Conservation (phyloP, 2,113 vertebrate species). For the Chrysemys picta region DNA sequence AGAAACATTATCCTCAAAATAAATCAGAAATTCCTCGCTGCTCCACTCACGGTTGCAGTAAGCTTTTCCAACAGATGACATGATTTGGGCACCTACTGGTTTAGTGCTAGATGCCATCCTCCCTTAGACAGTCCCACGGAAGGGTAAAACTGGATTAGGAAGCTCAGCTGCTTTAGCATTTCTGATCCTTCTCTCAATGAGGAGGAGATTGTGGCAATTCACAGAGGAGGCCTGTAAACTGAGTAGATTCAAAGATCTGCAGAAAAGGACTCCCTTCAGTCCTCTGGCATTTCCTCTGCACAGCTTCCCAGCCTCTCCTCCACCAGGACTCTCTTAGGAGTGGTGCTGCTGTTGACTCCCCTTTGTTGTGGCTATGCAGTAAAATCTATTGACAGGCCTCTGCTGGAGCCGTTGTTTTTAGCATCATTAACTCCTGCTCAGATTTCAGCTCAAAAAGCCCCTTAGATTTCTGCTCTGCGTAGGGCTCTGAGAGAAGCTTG, state of each 20-base stretch:
- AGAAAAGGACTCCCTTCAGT: not conserved
- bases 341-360: not conserved
- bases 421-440: not conserved
- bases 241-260: not conserved
- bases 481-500: not conserved
- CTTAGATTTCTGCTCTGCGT: not conserved
- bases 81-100: not conserved
- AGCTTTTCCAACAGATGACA: conserved; percentile 18
- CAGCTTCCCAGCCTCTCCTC: not conserved
- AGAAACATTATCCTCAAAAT: not conserved
- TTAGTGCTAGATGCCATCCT: not conserved
- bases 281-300: not conserved
- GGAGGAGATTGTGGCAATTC: not conserved
- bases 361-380: not conserved
- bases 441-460: not conserved
- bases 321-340: not conserved
- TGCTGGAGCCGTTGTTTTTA: not conserved
- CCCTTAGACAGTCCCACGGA: not conserved
- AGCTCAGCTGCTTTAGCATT: not conserved
- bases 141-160: not conserved
- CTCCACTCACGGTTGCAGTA: not conserved
- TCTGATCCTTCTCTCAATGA: not conserved
- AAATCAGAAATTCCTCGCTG: not conserved
- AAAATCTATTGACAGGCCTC: not conserved
- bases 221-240: not conserved